Base-by-base conservation (phyloP, 2,113 vertebrate species). In the Thinocorus orbignyianus region DNA sequence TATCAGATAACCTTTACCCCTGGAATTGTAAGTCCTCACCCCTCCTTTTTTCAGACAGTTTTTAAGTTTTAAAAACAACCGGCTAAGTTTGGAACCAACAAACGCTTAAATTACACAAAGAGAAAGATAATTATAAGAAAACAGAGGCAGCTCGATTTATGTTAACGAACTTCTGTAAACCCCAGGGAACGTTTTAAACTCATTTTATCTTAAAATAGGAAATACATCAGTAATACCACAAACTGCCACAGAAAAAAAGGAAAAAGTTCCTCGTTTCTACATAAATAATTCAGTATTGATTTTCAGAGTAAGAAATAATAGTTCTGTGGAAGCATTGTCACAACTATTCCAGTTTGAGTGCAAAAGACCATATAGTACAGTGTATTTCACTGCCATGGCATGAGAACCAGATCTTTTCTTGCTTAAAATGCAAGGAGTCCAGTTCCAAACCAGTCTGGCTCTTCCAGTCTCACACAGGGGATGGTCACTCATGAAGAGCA, bases 221-320 rank as follows among this genome's bases (percentile, higher is more conserved):
- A 73, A 86, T 60, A 20, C 31, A 33, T 60, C 72, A 82, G 61
- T 35, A 76, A 72, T 39, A 78, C 33, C 90, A 57, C 52, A 92
- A 69, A 74, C 70, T 68, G 62, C 35, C 23, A 39, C 31, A 71
- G 49, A 12, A 39, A 73, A 87, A 54, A 77, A n/a, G 15, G 16
- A 49, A 86, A 70, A 2, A 25, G 57, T 37, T 60, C 72, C 66
- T 54, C 70, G n/a, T 74, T 89, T 66, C 85, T 52, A 71, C 76
- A 80, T 69, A 62, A 96, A 95, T 80, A 72, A 96, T 95, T 83
- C 66, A 90, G 70, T 52, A 71, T 57, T 95, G 94, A 14, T 83
- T 91, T 84, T 79, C 74, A 26, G 69, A 71, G 66, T 13, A 81
- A 84, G 88, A 74, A 55, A 33, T 2, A 23, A 55, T 3, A 25